phyloP scores from a whole-genome alignment of 2,797 vertebrate species.

The Gouania willdenowi region DNA sequence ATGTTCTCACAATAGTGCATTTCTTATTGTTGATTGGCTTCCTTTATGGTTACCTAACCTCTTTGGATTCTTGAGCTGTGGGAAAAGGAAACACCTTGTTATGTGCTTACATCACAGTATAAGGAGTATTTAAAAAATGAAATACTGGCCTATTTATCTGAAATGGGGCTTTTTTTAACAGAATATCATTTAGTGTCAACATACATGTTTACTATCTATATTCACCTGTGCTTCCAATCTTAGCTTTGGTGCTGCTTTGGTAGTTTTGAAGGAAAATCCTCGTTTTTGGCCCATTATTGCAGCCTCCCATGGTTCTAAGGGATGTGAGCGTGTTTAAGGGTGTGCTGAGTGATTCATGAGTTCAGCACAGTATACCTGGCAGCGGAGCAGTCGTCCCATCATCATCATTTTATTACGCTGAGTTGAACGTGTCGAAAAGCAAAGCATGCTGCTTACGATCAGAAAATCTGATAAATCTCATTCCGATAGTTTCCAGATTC shows the following conservation, averaged over 20 bases:
- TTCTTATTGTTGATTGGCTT: conserved; percentile 30
- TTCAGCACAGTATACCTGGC: conserved; percentile 29
- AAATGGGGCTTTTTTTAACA: too few relatives aligned
- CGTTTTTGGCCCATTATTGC: neutral
- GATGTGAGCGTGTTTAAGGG: conserved; percentile 7
- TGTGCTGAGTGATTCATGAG: conserved; percentile 41
- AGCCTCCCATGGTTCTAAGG: conserved; percentile 17
- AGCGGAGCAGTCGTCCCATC: conserved; percentile 22
- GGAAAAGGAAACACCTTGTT: conserved; percentile 3
- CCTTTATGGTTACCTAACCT: conserved; percentile 17
- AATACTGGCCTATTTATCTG: too few relatives aligned
- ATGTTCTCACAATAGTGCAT: conserved; percentile 48
- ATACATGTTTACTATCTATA: too few relatives aligned
- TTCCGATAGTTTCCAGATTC: too few relatives aligned
- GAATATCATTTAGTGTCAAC: too few relatives aligned
- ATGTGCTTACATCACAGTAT: too few relatives aligned
- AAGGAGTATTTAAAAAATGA: too few relatives aligned
- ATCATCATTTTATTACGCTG: conserved; percentile 33
- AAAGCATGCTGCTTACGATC: neutral
- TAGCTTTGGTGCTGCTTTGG: neutral
- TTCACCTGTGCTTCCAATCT: neutral
- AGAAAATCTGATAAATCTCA: conserved; percentile 4
- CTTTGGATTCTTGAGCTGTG: conserved; percentile 22
- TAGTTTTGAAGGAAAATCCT: too few relatives aligned
- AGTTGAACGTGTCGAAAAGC: too few relatives aligned